Conservation (phyloP, 2,888 invertebrate genomes). For the Ctenicera cuprea region DNA sequence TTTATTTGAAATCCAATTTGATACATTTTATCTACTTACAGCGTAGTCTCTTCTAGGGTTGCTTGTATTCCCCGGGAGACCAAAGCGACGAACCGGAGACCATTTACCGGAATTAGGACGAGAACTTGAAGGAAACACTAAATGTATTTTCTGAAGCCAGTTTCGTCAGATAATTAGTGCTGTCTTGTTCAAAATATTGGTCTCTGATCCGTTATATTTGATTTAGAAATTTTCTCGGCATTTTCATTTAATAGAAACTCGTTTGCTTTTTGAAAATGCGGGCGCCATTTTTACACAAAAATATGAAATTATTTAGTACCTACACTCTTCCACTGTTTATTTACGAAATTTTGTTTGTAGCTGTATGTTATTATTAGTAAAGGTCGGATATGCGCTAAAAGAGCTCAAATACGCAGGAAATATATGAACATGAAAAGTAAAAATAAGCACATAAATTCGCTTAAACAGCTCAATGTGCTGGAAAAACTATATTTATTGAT, state of each 20-base stretch:
- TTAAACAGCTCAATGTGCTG: too few relatives aligned
- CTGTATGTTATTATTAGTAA: background rate
- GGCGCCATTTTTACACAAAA: background rate
- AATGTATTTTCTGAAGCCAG: slow-evolving; percentile 37
- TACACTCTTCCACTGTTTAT: background rate
- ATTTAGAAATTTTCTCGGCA: background rate
- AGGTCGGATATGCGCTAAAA: too few relatives aligned
- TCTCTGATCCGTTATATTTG: background rate
- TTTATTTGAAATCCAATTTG: slow-evolving; percentile 41
- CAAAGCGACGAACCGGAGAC: slow-evolving; percentile 39
- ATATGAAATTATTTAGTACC: background rate
- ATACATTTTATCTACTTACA: slow-evolving; percentile 41
- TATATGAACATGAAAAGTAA: too few relatives aligned
- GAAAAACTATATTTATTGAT: too few relatives aligned
- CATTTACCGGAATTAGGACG: slow-evolving; percentile 42
- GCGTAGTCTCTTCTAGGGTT: slow-evolving; percentile 35
- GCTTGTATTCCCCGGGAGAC: slow-evolving; percentile 36
- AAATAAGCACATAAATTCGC: too few relatives aligned
- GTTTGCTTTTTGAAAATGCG: background rate
- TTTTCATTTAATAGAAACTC: background rate
- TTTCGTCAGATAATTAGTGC: slow-evolving; percentile 32
- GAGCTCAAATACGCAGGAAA: too few relatives aligned
- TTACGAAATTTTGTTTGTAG: background rate
- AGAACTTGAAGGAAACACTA: slow-evolving; percentile 42
- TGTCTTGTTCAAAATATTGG: slow-evolving; percentile 28